Conservation (phyloP, 2,113 vertebrate genomes). For the Condylura cristata region DNA sequence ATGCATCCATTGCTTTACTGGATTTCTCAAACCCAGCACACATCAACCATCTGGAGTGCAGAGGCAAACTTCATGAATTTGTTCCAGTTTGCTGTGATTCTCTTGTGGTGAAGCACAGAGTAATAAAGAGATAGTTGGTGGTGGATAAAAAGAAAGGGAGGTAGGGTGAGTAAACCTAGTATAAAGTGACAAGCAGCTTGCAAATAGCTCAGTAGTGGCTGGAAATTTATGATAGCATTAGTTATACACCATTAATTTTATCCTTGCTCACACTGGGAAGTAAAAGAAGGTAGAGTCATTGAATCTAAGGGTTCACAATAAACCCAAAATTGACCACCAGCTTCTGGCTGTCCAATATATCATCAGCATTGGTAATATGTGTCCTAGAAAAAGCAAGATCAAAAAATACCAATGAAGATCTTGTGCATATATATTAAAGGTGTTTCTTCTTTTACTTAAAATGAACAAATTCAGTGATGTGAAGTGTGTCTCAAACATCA, state of each 20-base stretch:
- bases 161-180: slow-evolving; percentile 7
- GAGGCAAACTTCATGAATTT: background rate
- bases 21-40: slow-evolving; percentile 31
- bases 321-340: background rate
- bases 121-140: slow-evolving; percentile 37
- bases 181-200: slow-evolving; percentile 30
- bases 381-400: background rate
- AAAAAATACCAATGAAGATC: background rate
- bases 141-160: slow-evolving; percentile 24
- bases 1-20: background rate
- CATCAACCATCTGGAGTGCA: slow-evolving; percentile 46
- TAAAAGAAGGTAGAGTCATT: slow-evolving; percentile 40
- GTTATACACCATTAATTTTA: slow-evolving; percentile 57
- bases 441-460: background rate
- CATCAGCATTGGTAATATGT: background rate
- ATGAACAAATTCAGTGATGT: background rate
- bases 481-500: background rate
- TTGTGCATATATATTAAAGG: background rate
- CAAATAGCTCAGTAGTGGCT: slow-evolving; percentile 18
- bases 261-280: background rate
- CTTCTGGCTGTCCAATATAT: background rate
- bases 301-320: background rate
- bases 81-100: slow-evolving; percentile 4
- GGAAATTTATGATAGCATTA: slow-evolving; percentile 56
- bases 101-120: slow-evolving; percentile 18